Evolutionary conservation across 2,888 invertebrate species (phyloP).

Genomic region (Furcula furcula): DNA sequence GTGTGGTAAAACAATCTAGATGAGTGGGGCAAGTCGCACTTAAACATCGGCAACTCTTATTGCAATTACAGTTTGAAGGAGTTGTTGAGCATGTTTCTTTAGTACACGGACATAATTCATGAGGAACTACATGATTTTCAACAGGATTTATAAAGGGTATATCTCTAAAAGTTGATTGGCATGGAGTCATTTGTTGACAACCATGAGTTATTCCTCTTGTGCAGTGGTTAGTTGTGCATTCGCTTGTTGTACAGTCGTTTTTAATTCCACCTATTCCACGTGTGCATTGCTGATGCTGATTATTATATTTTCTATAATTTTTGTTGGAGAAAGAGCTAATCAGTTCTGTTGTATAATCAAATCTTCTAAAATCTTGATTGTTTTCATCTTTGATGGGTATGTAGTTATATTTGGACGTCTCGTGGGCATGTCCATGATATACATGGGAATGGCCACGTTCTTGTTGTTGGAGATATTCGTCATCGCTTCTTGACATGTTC

Average conservation of each 20-base stretch:
- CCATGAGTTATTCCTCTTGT: conserved; percentile 32
- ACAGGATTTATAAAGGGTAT: conserved; percentile 11
- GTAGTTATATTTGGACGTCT: conserved; percentile 18
- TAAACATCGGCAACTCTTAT: conserved; percentile 30
- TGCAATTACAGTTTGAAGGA: conserved; percentile 13
- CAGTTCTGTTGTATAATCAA: conserved; percentile 32
- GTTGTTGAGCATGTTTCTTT: conserved; percentile 24
- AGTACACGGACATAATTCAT: conserved; percentile 40
- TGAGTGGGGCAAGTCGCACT: conserved; percentile 9
- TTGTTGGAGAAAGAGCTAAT: conserved; percentile 17
- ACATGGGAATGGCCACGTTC: conserved; percentile 54
- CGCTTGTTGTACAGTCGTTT: conserved; percentile 7
- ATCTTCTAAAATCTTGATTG: conserved; percentile 38
- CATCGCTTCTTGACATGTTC: conserved; percentile 35
- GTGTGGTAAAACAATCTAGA: conserved; percentile 10
- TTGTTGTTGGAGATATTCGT: conserved; percentile 32
- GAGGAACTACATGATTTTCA: conserved; percentile 11
- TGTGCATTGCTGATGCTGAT: conserved; percentile 40
- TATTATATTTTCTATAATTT: conserved; percentile 34
- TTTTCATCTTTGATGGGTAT: conserved; percentile 21
- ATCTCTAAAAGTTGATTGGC: conserved; percentile 15
- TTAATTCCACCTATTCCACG: conserved; percentile 24
- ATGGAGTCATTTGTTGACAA: conserved; percentile 16
- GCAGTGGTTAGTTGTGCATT: conserved; percentile 30
- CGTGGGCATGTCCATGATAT: conserved; percentile 48